Conservation (phyloP, 2,113 vertebrate species). For the Sitta europaea region DNA sequence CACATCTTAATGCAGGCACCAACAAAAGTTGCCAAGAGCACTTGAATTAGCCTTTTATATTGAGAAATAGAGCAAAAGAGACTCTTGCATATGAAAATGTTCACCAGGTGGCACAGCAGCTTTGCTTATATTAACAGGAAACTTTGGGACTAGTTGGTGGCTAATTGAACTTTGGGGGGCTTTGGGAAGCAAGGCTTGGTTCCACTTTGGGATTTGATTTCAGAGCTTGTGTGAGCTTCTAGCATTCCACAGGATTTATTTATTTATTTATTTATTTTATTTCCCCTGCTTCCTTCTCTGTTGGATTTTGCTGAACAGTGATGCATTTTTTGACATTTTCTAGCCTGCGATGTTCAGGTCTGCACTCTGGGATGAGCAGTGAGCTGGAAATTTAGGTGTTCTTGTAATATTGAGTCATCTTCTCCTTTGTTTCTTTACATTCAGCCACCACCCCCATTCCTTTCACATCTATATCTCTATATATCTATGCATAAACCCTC, state of each 20-base stretch:
- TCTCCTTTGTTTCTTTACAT: not conserved
- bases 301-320: not conserved
- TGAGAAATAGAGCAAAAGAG: not conserved
- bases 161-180: not conserved
- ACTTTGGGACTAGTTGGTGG: not conserved
- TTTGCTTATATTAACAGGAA: not conserved
- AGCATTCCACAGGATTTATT: not conserved
- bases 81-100: not conserved
- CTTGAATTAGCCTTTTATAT: not conserved
- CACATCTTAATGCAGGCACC: not conserved
- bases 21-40: not conserved
- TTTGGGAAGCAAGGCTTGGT: not conserved
- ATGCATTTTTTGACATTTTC: not conserved
- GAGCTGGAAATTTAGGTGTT: not conserved
- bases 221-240: not conserved
- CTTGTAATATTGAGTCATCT: not conserved
- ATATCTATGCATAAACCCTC: not conserved
- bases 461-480: not conserved
- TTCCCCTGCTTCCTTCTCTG: not conserved
- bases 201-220: not conserved
- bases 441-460: not conserved
- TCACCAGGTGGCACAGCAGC: constrained; percentile 34
- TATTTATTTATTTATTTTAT: no score
- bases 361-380: not conserved
- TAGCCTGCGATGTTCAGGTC: not conserved